Base-by-base conservation (phyloP, 2,888 invertebrate species). In the Drosophila barbarae region DNA sequence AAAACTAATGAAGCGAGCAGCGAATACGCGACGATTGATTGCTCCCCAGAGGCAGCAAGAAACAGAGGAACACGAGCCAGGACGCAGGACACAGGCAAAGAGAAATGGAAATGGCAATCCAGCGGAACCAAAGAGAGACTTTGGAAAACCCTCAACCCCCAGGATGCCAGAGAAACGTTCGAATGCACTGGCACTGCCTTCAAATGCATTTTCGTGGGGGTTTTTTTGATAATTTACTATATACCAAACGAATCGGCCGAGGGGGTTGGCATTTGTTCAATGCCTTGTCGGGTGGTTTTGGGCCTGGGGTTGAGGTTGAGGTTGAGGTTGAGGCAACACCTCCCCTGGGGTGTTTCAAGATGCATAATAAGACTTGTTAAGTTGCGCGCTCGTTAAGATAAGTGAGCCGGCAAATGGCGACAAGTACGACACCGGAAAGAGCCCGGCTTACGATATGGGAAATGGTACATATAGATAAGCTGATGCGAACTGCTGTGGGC, bases 11-110 rank as follows among this genome's bases (percentile, higher is more conserved):
- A 83, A 83, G 82, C 84, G 79, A 64, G 54, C 70, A 76, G 71
- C 73, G 75, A 65, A 71, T 76, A 73, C 79, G 81, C 76, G 75
- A 85, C 79, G 86, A 87, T 87, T 87, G 87, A 87, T 87, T 87
- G 87, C 86, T 86, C 87, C 86, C 87, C 71, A 66, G 86, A 76
- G 87, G 76, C 83, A 68, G 49, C 59, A 21, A 38, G 63, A 67
- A 71, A 38, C 50, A 49, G 50, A 42, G 82, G 69, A 23, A 23
- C 59, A 64, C 70, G 71, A 30, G 30, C 42, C 60, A 57, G 70
- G 74, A 68, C 68, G 63, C 66, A 69, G 32, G 21, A 53, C 38
- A 26, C 28, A 21, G 26, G 56, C n/a, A 58, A 28, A 38, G 28
- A 54, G 52, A 56, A 50, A 47, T 47, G 59, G 52, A 56, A 50